Evolutionary conservation across 2,888 invertebrate species (phyloP).

Genomic region (Rhamphomyia laevipes): DNA sequence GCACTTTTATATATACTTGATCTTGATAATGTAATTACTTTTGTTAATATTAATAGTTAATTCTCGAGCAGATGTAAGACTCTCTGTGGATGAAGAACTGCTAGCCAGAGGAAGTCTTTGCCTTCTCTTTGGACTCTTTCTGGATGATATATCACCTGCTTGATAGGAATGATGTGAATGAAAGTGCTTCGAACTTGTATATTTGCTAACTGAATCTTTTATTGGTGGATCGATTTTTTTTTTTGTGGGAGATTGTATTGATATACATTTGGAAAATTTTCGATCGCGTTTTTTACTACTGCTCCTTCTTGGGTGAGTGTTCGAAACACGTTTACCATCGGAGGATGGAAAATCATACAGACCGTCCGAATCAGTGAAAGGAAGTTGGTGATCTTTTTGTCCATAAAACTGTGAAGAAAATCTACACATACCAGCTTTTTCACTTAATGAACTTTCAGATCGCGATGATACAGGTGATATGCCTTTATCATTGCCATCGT

Average conservation of each 20-base stretch:
- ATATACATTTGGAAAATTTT: constrained; percentile 40
- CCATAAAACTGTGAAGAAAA: constrained; percentile 65
- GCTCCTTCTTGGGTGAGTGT: constrained; percentile 46
- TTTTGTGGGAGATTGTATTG: constrained; percentile 23
- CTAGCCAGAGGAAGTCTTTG: constrained; percentile 42
- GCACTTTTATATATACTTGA: neutral
- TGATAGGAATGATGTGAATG: constrained; percentile 20
- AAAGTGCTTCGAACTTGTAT: constrained; percentile 22
- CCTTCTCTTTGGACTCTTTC: constrained; percentile 47
- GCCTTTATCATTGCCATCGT: constrained; percentile 45
- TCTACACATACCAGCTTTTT: constrained; percentile 53
- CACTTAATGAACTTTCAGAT: constrained; percentile 67
- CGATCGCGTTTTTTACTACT: constrained; percentile 51
- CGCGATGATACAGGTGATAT: constrained; percentile 65
- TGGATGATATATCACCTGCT: constrained; percentile 37
- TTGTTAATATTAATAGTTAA: constrained; percentile 21
- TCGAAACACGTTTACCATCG: constrained; percentile 45
- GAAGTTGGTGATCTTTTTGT: constrained; percentile 47
- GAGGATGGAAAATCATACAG: constrained; percentile 70
- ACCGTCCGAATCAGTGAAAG: constrained; percentile 69
- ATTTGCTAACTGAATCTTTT: constrained; percentile 26
- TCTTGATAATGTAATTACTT: neutral
- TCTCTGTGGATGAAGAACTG: constrained; percentile 50
- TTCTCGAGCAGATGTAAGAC: constrained; percentile 42
- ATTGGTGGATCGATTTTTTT: constrained; percentile 48